phyloP scores from a whole-genome alignment of 2,888 invertebrate species.

The Caenorhabditis angaria region DNA sequence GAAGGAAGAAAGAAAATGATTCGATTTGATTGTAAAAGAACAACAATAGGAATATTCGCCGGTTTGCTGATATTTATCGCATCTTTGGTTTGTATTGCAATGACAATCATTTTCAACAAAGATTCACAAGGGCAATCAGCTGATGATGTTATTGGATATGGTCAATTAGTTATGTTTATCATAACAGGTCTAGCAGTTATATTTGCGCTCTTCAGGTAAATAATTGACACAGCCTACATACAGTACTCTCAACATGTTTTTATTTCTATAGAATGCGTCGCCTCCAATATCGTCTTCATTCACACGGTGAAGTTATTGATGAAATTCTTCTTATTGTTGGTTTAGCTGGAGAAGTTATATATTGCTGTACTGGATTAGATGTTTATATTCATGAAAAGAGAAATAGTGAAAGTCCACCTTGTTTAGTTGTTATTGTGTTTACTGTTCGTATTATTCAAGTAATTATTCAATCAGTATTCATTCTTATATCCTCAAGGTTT shows the following conservation, averaged over 20 bases:
- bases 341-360: slow-evolving; percentile 39
- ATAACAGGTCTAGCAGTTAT: slow-evolving; percentile 57
- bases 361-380: slow-evolving; percentile 33
- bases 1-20: slow-evolving; percentile 57
- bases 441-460: slow-evolving; percentile 64
- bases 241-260: neutral
- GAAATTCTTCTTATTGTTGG: slow-evolving; percentile 40
- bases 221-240: neutral
- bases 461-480: slow-evolving; percentile 66
- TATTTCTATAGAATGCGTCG: slow-evolving; percentile 33
- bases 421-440: slow-evolving; percentile 54
- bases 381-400: neutral
- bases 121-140: slow-evolving; percentile 48
- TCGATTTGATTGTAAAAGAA: slow-evolving; percentile 67
- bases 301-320: slow-evolving; percentile 44
- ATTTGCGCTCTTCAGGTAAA: slow-evolving; percentile 57
- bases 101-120: slow-evolving; percentile 62
- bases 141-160: slow-evolving; percentile 62
- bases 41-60: slow-evolving; percentile 66
- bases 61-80: slow-evolving; percentile 65
- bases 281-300: slow-evolving; percentile 40
- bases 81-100: slow-evolving; percentile 64
- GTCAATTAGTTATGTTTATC: slow-evolving; percentile 61
- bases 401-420: slow-evolving; percentile 4
- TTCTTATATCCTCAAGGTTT: slow-evolving; percentile 57